Percentiles rank a stretch among this genome's conserved stretches.
phyloP scores from a whole-genome alignment of 92 coral and sea anemone species.

The Epizoanthus ramosus region DNA sequence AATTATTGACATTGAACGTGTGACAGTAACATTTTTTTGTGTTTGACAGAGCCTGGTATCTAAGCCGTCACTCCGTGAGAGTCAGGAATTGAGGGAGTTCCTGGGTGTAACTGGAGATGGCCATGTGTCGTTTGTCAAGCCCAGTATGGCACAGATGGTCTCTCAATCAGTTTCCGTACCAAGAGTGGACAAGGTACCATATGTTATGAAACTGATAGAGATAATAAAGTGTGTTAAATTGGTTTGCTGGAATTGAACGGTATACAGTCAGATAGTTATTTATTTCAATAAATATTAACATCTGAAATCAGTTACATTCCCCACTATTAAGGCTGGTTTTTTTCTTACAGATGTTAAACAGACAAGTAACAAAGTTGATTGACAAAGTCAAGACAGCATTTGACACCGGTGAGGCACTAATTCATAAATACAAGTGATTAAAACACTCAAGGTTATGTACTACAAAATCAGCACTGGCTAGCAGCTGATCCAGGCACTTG shows the following conservation, averaged over 20 bases:
- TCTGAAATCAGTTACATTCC: no score
- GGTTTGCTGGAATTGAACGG: no score
- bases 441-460: no score
- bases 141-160: slow-evolving; percentile 76
- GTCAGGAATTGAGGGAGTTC: slow-evolving; percentile 88
- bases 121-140: slow-evolving; percentile 77
- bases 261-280: no score
- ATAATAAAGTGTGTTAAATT: no score
- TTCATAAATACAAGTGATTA: no score
- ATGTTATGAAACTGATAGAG: neutral
- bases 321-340: neutral
- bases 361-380: slow-evolving; percentile 88
- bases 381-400: slow-evolving; percentile 96
- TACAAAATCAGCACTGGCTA: no score
- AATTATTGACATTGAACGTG: neutral
- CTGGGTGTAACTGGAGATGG: slow-evolving; percentile 87
- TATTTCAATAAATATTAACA: no score
- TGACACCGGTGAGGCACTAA: slow-evolving; percentile 72
- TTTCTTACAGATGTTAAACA: slow-evolving; percentile 72
- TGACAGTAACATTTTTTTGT: neutral
- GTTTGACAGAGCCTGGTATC: slow-evolving; percentile 80
- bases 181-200: slow-evolving; percentile 84
- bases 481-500: no score
- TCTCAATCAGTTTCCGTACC: slow-evolving; percentile 88
- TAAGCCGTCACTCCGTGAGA: slow-evolving; percentile 74